Evolutionary conservation across 2,797 vertebrate genomes (phyloP), one percentile per base, ranked within the genome.

Genomic region (Tragelaphus oryx): DNA sequence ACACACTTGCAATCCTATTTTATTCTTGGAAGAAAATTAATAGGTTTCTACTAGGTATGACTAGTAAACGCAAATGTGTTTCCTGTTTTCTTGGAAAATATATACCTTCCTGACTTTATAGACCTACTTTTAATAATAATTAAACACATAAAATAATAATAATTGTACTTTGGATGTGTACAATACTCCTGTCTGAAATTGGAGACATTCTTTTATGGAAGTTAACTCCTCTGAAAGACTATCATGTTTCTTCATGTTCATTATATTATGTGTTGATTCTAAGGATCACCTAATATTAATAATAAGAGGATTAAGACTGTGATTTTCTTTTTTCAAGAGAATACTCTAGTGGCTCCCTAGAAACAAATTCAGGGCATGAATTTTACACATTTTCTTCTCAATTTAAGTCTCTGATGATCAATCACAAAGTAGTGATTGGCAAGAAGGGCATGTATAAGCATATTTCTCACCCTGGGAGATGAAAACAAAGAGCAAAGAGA

Each of bases 21-120:
- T 97, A 89, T 93, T 96, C 91, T 87, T 93, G 54, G 81, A 95
- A 97, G 96, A 97, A 97, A 98, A 97, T 88, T 90, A 84, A 95
- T 92, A 65, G 62, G 76, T 87, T 96, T 84, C 75, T 97, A 71
- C 82, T 55, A 95, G 60, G 71, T 96, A 60, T 95, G 71, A 92
- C 87, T 96, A 96, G 93, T 89, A 91, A 89, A 57, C 82, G 11
- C 8, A 92, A 87, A 96, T 74, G 55, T 92, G 22, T 30, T 93
- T 97, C 94, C 46, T 60, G 11, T 87, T 91, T 97, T 81, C 95
- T 82, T 96, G 79, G 75, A 84, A 94, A 94, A 88, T 44, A 83
- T 68, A 79, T 37, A 71, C 89, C 6, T 87, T 85, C 28, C 82
- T 71, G 60, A 76, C 9, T 95, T 96, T 96, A 93, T 22, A 92